Base-by-base conservation (phyloP, 1,140 invertebrate species). In the Cyclina sinensis region DNA sequence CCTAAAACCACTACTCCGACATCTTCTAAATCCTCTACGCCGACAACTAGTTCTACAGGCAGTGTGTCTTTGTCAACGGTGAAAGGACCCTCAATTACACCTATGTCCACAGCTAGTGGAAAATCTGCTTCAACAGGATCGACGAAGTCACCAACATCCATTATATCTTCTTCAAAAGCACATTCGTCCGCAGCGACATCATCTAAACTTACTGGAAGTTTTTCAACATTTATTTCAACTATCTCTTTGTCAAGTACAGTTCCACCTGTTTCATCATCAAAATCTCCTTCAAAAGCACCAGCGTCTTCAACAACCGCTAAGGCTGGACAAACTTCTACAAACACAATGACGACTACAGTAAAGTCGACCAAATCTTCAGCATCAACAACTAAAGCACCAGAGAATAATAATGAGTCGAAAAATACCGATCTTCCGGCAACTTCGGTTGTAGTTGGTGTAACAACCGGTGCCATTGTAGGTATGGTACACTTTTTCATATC, bases 391-490 rank as follows among this genome's bases (percentile, higher is more conserved):
- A 76, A 16, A 48, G 9, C 73, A 76, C 3, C 46, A 21, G 9
- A 57, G 7, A 37, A 1, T 14, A 30, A 59, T 5, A 59, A 59
- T 1, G 51, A 80, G 35, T 59, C 78, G n/a, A 32, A 59, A 14
- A 57, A 54, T 21, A 59, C 51, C 18, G 54, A 30, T 24, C 46
- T 80, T 30, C 37, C 78, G 4, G 35, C 30, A 0, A 80, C 78
- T 18, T 16, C 78, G 16, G 24, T 80, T 37, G 78, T 54, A 30
- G 51, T 54, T 32, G 78, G 78, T n/a, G 14, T 80, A 4, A 54
- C 78, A 18, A 39, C 51, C 11, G 78, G 46, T 24, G 78, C 54
- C 9, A 2, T 80, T 39, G 54, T 54, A 35, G 78, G 78, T 80
- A 48, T 7, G 73, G 16, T 57, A 57, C 43, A 43, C 14, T 4